Conservation (phyloP, 2,113 vertebrate species). For the Ciconia maguari region DNA sequence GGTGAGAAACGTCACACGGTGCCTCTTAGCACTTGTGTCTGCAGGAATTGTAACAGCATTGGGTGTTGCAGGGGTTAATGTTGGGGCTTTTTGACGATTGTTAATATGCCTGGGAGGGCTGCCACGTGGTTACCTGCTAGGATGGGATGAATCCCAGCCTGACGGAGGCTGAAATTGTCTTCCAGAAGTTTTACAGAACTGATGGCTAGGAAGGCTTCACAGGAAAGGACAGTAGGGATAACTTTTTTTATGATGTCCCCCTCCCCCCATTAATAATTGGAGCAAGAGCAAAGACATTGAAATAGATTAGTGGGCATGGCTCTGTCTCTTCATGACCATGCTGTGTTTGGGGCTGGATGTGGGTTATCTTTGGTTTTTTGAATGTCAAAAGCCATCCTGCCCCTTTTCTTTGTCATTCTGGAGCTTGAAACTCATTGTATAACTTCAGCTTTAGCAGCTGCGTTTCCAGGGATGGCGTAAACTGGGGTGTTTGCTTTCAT, state of each 20-base stretch:
- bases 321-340: neutral
- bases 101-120: neutral
- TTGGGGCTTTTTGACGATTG: neutral
- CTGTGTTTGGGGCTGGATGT: neutral
- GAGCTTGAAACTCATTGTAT: neutral
- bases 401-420: neutral
- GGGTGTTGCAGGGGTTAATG: neutral
- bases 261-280: neutral
- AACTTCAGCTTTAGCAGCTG: neutral
- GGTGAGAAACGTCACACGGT: constrained; percentile 28
- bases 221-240: neutral
- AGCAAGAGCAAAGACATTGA: neutral
- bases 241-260: neutral
- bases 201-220: neutral
- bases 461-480: neutral
- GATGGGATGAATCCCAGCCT: neutral
- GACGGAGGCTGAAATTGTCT: neutral
- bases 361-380: neutral
- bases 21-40: neutral
- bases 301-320: neutral
- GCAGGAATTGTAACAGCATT: neutral
- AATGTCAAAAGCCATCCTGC: neutral
- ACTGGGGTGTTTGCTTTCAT: neutral
- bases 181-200: neutral
- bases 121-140: neutral